Evolutionary conservation across 2,888 invertebrate species (phyloP), one percentile per base, ranked within the genome.

Genomic region (Lumbricus terrestris): DNA sequence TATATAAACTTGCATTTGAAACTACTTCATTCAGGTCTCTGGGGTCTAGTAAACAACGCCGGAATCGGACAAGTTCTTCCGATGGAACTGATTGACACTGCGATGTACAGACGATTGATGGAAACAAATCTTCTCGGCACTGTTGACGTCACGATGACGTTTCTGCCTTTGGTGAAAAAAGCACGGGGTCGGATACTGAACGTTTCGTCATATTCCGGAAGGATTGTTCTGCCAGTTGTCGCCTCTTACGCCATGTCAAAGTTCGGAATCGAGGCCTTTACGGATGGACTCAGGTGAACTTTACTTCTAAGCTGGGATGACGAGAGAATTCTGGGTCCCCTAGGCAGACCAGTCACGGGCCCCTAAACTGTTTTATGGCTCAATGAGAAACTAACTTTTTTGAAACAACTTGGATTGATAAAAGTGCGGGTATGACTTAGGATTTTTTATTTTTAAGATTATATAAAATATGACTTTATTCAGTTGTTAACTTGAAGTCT

Each of bases 101-200:
- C 29, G 8, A 69, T 69, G 69, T 69, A 69, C n/a, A 8, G 13
- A n/a, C 5, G n/a, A 34, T 15, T 23, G 85, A 0, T 85, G 34
- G 6, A 34, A 13, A 37, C 37, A 15, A 85, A 85, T 15, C 85
- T 85, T 0, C 5, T 34, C 0, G 85, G 85, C 20, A 34, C 34
- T 0, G 23, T 85, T 37, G 85, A 85, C 85, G 85, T 85, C 85
- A 85, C 85, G 35, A 34, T 85, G 85, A 37, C 85, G 85, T 85
- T 85, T 16, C 16, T 85, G 85, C 85, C 85, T 34, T 35, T 85
- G 18, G 85, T 34, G 20, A 37, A 85, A 35, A 85, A 37, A 37
- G 85, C 85, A 18, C 34, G 85, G 18, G 85, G 85, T 8, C 85
- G 85, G 20, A 34, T 85, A 20, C 1, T 85, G 20, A 85, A 85